A percentile compares a stretch with the other conserved stretches of the same genome.
Evolutionary conservation across 2,113 vertebrate genomes (phyloP).

Genomic region (Steatornis caripensis): DNA sequence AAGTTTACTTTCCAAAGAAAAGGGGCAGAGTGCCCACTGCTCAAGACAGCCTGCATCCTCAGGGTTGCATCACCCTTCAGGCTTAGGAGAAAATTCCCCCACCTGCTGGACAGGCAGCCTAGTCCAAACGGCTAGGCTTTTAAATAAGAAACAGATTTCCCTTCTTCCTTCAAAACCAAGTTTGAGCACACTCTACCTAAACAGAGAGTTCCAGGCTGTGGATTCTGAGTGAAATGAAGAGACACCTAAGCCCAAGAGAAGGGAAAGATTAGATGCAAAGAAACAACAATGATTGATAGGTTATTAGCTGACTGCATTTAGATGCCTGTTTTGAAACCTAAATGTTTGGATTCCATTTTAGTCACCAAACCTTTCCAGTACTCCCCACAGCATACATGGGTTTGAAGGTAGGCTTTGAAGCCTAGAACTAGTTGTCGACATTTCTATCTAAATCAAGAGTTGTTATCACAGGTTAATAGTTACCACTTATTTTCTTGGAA

Average conservation of each 20-base stretch:
- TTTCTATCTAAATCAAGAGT: background rate
- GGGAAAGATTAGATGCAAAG: background rate
- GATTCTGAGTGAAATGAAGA: background rate
- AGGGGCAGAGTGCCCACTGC: background rate
- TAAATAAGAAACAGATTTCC: background rate
- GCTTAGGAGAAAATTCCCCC: background rate
- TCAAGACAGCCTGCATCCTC: background rate
- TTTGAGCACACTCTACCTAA: background rate
- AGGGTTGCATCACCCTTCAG: background rate
- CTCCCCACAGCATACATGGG: rapidly evolving
- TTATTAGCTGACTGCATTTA: background rate
- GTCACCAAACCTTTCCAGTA: background rate
- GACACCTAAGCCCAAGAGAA: background rate
- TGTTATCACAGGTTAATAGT: background rate
- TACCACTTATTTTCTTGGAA: background rate
- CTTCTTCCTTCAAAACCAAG: background rate
- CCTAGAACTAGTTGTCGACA: background rate
- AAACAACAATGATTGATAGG: rapidly evolving
- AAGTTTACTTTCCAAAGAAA: background rate
- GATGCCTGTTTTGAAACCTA: background rate
- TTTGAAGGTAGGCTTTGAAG: background rate
- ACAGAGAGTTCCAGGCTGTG: background rate
- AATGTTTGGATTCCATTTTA: background rate
- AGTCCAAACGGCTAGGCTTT: background rate
- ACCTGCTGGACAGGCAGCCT: background rate